Conservation (phyloP, 2,888 invertebrate species). For the Zootermopsis nevadensis region DNA sequence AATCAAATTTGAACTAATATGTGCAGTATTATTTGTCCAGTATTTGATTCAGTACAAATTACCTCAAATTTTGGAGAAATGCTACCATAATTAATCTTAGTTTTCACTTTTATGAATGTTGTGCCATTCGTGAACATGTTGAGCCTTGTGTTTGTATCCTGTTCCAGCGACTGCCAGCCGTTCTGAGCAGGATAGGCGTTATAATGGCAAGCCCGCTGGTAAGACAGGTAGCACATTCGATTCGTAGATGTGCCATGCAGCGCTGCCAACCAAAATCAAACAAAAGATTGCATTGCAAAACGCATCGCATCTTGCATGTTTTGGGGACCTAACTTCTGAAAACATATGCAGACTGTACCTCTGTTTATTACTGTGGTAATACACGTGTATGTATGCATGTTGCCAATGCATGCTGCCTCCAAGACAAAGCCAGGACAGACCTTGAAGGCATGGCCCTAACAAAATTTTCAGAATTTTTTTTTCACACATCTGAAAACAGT, state of each 20-base stretch:
- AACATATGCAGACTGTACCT: constrained; percentile 16
- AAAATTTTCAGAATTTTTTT: too few relatives aligned
- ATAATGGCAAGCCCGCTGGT: constrained; percentile 96
- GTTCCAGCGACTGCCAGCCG: constrained; percentile 93
- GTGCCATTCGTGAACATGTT: constrained; percentile 17
- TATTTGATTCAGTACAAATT: too few relatives aligned
- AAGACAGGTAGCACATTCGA: constrained; percentile 66
- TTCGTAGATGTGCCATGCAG: constrained; percentile 47
- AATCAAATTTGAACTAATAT: too few relatives aligned
- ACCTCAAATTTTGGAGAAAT: neutral
- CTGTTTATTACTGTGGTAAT: neutral
- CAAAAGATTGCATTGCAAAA: constrained; percentile 46
- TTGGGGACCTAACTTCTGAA: constrained; percentile 14
- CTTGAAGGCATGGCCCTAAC: too few relatives aligned
- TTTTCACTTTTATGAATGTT: neutral
- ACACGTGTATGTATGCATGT: constrained; percentile 13
- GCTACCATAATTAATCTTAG: neutral
- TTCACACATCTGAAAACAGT: too few relatives aligned
- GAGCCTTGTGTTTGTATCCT: constrained; percentile 51
- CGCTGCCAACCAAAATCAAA: constrained; percentile 39
- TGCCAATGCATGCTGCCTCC: constrained; percentile 24
- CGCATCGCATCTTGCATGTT: constrained; percentile 46
- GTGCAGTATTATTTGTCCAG: too few relatives aligned
- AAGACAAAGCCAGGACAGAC: constrained; percentile 2
- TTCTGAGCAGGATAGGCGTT: constrained; percentile 96